Conservation (phyloP, 2,797 vertebrate species). For the Gobio occitaniae region DNA sequence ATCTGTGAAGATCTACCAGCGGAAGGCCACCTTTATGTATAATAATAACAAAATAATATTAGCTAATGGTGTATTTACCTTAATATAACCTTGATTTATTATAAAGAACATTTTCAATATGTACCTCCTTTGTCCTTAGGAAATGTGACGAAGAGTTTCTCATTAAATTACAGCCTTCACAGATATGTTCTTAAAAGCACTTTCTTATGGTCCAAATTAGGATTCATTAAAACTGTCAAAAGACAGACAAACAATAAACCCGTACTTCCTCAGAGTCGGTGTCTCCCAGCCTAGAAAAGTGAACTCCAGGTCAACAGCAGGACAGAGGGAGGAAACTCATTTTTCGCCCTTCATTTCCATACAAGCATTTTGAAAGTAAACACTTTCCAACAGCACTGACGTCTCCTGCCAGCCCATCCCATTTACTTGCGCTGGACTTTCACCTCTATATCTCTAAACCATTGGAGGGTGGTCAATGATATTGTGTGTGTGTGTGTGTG, state of each 20-base stretch:
- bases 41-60: neutral
- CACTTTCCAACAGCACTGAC: constrained; percentile 49
- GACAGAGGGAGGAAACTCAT: neutral
- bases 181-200: neutral
- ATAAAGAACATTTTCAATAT: neutral
- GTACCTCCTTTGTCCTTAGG: neutral
- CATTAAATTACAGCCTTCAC: neutral
- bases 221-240: neutral
- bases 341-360: constrained; percentile 24
- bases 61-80: neutral
- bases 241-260: constrained; percentile 14
- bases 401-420: constrained; percentile 43
- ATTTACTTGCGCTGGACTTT: constrained; percentile 53
- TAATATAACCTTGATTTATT: neutral
- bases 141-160: neutral
- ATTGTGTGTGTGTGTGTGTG: neutral
- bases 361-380: constrained; percentile 54
- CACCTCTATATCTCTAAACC: constrained; percentile 32
- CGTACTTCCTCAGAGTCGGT: neutral
- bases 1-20: neutral
- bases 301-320: neutral
- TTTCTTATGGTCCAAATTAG: neutral
- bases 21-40: neutral
- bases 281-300: neutral
- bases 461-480: neutral